Conservation (phyloP, 2,113 vertebrate genomes). For the Clinocottus analis region DNA sequence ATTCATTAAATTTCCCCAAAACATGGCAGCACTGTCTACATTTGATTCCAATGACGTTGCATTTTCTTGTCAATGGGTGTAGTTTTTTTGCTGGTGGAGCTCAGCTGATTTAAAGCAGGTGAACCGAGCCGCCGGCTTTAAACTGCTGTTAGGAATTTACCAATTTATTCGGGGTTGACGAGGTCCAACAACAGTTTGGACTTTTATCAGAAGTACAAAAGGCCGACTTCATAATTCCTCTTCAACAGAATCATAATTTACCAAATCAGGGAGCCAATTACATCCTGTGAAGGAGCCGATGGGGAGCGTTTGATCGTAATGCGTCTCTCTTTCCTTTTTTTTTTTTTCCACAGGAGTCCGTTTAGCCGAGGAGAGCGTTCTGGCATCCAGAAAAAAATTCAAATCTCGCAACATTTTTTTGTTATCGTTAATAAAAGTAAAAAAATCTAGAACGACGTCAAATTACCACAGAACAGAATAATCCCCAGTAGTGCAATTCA, state of each 20-base stretch:
- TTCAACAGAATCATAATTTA: conserved; percentile 24
- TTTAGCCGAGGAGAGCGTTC: conserved; percentile 49
- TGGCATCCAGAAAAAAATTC: conserved; percentile 58
- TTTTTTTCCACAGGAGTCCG: too few species aligned
- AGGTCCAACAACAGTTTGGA: conserved; percentile 11
- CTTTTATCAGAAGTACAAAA: conserved; percentile 18
- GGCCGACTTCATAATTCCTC: conserved; percentile 12
- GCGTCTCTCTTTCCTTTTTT: conserved; percentile 37
- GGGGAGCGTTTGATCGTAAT: conserved; percentile 33
- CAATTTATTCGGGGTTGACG: conserved; percentile 27
- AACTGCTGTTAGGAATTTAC: not conserved
- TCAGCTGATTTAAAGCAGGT: conserved; percentile 18
- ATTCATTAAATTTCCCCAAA: conserved; percentile 57
- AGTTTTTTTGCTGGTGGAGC: conserved; percentile 36
- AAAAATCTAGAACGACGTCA: conserved; percentile 52
- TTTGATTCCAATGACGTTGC: conserved; percentile 52
- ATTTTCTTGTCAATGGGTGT: conserved; percentile 36
- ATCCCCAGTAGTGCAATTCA: conserved; percentile 84
- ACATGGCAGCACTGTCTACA: conserved; percentile 24
- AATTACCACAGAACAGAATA: conserved; percentile 68
- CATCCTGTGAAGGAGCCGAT: conserved; percentile 29
- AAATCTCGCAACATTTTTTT: conserved; percentile 72
- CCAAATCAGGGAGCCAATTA: conserved; percentile 37
- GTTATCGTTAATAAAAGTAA: conserved; percentile 41
- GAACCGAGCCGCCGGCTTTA: too few species aligned